Evolutionary conservation across 2,888 invertebrate genomes (phyloP).

Genomic region (Microplitis manilae): DNA sequence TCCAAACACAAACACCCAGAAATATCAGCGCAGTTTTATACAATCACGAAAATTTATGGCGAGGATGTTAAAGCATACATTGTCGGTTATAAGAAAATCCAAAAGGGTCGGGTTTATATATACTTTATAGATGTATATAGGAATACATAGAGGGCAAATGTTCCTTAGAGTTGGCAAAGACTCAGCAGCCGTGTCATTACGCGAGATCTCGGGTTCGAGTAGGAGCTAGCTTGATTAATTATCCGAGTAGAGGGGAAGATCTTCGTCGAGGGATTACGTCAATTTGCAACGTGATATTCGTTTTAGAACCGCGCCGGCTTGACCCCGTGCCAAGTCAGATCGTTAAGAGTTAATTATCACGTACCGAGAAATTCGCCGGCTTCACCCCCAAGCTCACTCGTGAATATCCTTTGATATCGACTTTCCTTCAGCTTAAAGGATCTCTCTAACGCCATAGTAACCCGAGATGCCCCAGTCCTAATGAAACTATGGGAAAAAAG

Average conservation of each 20-base stretch:
- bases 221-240: conserved; percentile 50
- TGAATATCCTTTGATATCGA: conserved; percentile 28
- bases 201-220: conserved; percentile 35
- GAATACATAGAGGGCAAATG: conserved; percentile 33
- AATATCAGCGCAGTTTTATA: not conserved
- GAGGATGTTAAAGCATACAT: conserved; percentile 15
- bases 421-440: conserved; percentile 13
- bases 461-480: not conserved
- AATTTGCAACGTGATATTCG: conserved; percentile 52
- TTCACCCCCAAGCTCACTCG: conserved; percentile 14
- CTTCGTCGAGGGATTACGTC: conserved; percentile 46
- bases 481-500: not conserved
- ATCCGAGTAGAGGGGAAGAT: conserved; percentile 44
- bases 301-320: conserved; percentile 47
- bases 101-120: conserved; percentile 15
- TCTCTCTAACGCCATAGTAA: not conserved
- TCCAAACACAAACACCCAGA: not conserved
- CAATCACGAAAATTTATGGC: conserved; percentile 22
- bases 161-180: conserved; percentile 36
- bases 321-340: conserved; percentile 45
- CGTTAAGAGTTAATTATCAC: conserved; percentile 45
- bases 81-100: conserved; percentile 29
- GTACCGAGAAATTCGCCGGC: conserved; percentile 25
- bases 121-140: not conserved
- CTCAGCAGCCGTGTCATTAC: conserved; percentile 42